Percentiles rank a stretch among this genome's conserved stretches.
Conservation (phyloP, 2,888 invertebrate genomes). For the Alloscopus bannaensis region DNA sequence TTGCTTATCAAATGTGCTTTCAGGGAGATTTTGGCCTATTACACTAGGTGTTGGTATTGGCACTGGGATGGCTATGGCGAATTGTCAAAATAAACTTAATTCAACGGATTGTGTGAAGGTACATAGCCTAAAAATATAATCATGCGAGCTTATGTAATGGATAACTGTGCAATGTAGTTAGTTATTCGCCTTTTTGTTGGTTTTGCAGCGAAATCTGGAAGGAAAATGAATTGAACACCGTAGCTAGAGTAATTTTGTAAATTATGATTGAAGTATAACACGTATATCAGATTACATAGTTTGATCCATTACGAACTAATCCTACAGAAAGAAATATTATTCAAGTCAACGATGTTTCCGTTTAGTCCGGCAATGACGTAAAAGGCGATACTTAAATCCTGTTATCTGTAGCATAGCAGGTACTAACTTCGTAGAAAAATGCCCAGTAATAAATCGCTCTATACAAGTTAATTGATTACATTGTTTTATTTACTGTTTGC, state of each 20-base stretch:
- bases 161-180: no score
- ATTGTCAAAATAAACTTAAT: slow-evolving; percentile 85
- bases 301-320: neutral
- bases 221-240: slow-evolving; percentile 11
- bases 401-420: slow-evolving; percentile 14
- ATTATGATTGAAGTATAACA: neutral
- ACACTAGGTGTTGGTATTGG: slow-evolving; percentile 92
- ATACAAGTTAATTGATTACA: slow-evolving; percentile 1
- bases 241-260: slow-evolving; percentile 8
- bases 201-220: slow-evolving; percentile 23
- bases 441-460: slow-evolving; percentile 25
- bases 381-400: neutral
- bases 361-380: slow-evolving; percentile 10
- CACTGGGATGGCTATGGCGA: slow-evolving; percentile 91
- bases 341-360: no score
- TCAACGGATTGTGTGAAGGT: slow-evolving; percentile 57
- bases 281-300: no score
- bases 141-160: no score
- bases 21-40: slow-evolving; percentile 90
- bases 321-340: slow-evolving; percentile 9
- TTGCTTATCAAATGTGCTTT: no score
- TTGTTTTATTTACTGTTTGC: no score
- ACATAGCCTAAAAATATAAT: no score
- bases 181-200: neutral
- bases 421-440: neutral